Conservation (phyloP, 2,113 vertebrate species). For the Lepus americanus region DNA sequence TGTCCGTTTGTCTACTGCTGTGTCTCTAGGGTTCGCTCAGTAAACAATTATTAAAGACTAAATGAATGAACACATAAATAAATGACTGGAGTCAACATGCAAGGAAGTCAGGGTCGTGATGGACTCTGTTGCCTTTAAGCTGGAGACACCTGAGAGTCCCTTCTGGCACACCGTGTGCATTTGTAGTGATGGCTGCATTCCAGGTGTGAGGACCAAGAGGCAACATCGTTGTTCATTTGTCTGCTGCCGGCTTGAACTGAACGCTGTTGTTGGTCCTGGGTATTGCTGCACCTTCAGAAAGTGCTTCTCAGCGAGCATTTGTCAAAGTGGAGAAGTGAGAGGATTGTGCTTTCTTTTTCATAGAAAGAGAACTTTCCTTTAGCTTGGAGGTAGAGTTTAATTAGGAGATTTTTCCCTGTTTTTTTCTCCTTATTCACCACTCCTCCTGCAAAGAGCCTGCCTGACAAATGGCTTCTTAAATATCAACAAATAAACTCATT, state of each 20-base stretch:
- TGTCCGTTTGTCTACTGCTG: too few relatives aligned
- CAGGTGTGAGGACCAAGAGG: fast-evolving
- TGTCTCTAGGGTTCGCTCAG: too few relatives aligned
- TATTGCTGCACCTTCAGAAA: background rate
- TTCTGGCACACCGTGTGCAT: fast-evolving
- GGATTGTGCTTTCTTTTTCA: background rate
- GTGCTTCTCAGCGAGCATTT: background rate
- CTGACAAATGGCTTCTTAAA: background rate
- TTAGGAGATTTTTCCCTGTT: background rate
- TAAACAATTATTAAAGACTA: too few relatives aligned
- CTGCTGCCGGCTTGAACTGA: background rate
- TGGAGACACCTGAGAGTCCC: background rate
- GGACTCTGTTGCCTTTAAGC: too few relatives aligned
- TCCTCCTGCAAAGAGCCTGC: background rate
- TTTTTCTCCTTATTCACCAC: background rate
- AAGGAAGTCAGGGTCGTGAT: too few relatives aligned
- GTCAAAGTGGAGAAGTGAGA: background rate
- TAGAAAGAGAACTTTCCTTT: background rate
- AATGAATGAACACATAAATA: too few relatives aligned
- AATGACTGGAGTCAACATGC: too few relatives aligned
- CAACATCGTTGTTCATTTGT: background rate
- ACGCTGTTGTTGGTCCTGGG: background rate
- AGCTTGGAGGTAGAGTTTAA: background rate
- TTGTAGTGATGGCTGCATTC: fast-evolving
- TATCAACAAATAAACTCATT: background rate